Conservation (phyloP, 2,888 invertebrate genomes). For the Tetragonula carbonaria region DNA sequence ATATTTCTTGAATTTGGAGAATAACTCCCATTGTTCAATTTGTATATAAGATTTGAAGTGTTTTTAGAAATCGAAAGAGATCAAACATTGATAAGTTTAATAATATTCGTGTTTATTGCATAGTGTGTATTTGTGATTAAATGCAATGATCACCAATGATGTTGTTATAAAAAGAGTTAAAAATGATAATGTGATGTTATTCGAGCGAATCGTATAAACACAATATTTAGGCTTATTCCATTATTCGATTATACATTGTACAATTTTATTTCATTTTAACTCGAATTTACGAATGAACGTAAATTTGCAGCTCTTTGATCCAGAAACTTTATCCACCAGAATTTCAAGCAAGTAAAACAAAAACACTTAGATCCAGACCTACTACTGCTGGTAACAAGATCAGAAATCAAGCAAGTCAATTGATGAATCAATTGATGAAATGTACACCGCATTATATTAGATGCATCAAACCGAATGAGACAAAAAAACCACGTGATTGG, state of each 20-base stretch:
- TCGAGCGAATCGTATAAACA: too few species aligned
- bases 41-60: too few species aligned
- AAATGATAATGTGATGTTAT: too few species aligned
- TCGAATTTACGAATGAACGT: neutral
- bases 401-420: conserved; percentile 87
- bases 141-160: too few species aligned
- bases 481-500: conserved; percentile 88
- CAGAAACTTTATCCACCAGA: conserved; percentile 86
- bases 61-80: too few species aligned
- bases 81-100: too few species aligned
- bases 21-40: too few species aligned
- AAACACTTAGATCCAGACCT: conserved; percentile 85
- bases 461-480: conserved; percentile 90
- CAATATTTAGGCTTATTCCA: too few species aligned
- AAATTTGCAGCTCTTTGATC: conserved; percentile 85
- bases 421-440: conserved; percentile 88
- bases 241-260: too few species aligned
- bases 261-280: neutral
- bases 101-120: too few species aligned
- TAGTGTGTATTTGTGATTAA: too few species aligned
- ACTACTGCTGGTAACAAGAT: conserved; percentile 89
- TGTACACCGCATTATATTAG: conserved; percentile 89
- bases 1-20: neutral
- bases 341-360: conserved; percentile 81
- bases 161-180: too few species aligned